Evolutionary conservation across 2,888 invertebrate genomes (phyloP).

Genomic region (Ophonus ardosiacus): DNA sequence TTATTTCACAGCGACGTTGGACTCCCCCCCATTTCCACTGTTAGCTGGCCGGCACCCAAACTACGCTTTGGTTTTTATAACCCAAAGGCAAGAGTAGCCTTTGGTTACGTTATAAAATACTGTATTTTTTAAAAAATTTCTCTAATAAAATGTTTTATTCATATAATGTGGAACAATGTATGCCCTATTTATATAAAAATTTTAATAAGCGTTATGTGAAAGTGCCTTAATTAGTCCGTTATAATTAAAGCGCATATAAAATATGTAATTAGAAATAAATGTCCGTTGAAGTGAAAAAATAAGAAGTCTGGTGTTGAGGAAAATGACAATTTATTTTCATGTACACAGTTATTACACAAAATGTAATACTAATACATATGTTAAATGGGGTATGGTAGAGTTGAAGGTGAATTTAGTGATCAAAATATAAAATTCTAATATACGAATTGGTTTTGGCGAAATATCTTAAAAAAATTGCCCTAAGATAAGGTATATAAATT

Average conservation of each 20-base stretch:
- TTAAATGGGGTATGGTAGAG: constrained; percentile 53
- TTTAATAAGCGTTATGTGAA: constrained; percentile 18
- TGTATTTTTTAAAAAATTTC: neutral
- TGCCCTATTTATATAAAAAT: neutral
- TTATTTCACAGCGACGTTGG: too few species aligned
- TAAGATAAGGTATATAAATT: constrained; percentile 59
- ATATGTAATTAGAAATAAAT: constrained; percentile 18
- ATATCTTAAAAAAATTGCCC: constrained; percentile 60
- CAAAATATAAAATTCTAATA: constrained; percentile 58
- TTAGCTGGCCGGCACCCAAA: too few species aligned
- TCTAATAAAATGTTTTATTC: neutral
- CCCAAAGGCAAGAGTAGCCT: too few species aligned
- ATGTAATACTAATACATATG: constrained; percentile 52
- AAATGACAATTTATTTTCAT: constrained; percentile 62
- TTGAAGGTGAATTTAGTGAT: constrained; percentile 55
- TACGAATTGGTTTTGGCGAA: constrained; percentile 60
- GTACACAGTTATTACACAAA: constrained; percentile 62
- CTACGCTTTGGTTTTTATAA: too few species aligned
- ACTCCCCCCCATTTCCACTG: too few species aligned
- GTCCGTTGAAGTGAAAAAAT: neutral
- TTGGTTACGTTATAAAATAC: neutral
- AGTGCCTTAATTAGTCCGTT: constrained; percentile 8
- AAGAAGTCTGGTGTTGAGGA: constrained; percentile 37
- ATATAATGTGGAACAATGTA: constrained; percentile 6
- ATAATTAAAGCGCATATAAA: constrained; percentile 14